Evolutionary conservation across 2,888 invertebrate genomes (phyloP), one percentile per base, ranked within the genome.

Genomic region (Chirona hameri): DNA sequence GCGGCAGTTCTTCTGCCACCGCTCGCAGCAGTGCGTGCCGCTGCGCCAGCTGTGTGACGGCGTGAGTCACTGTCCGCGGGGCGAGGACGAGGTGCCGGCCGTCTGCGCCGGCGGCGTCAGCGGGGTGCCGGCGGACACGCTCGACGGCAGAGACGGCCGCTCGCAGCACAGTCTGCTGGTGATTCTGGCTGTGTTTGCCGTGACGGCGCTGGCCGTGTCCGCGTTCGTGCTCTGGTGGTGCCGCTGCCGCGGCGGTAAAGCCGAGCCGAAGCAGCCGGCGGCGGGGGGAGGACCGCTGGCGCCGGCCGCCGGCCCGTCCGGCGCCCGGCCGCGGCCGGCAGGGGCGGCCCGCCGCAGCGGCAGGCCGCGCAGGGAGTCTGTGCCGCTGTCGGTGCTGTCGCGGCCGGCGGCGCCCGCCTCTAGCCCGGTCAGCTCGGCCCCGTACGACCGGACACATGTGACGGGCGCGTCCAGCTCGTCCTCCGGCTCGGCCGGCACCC

Each of bases 381-480:
- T 72, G n/a, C 79, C 46, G 60, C 79, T 82, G 52, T 83, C 81
- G 46, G 72, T 55, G 21, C 79, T 81, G 76, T 48, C 69, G 3
- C 81, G 79, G 24, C 55, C 81, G 46, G 81, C 57, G 69, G 82
- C 82, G 82, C 55, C 69, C 57, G 39, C 82, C 82, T 72, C 76
- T 81, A 79, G 82, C 81, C 18, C 83, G 81, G 57, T 82, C 82
- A 31, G 81, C 81, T 55, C 82, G 84, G 79, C 86, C 81, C 85
- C 86, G 24, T 85, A 86, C n/a, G 89, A 90, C 84, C 90, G 94
- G 76, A 92, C 92, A 87, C 92, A 92, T 85, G 91, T 93, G 82
- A 93, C 93, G 7, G 93, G 93, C 85, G 89, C 90, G 5, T 93
- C 93, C 0, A 84, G 84, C 55, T 84, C 84, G 21, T 92, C 93